Base-by-base conservation (phyloP, 2,797 vertebrate genomes). In the Zenarchopterus dispar region DNA sequence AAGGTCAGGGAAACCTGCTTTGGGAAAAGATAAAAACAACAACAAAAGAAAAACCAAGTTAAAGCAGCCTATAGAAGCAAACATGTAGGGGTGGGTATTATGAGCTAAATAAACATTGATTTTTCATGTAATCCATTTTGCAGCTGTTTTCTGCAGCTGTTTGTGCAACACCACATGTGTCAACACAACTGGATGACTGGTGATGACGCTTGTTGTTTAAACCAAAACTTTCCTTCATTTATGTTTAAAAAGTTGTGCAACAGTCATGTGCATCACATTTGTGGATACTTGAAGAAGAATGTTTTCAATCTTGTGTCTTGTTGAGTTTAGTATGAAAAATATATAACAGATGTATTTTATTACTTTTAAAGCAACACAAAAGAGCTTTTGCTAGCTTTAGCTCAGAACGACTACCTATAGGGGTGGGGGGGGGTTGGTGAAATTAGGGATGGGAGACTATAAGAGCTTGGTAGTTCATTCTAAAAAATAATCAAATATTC, bases 121-220 rank as follows among this genome's bases (percentile, higher is more conserved):
- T 68, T 26, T 68, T 74, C 61, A 45, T 36, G 22, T 78, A 73
- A 73, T 80, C 64, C 59, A 39, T 18, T 36, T 2, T 18, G 56
- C 24, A 47, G 56, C 47, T 47, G 42, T 47, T 36, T 60, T 41
- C 4, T 28, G 58, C 43, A 13, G 43, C 42, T 55, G 16, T 24
- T 36, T 48, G 31, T 21, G 17, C 43, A 58, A 26, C 19, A 75
- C 26, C 36, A 31, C n/a, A 26, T 47, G 0, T 44, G 22, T 21
- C 19, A 46, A 50, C 44, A 18, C 1, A 31, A 55, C 28, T 13
- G 41, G 15, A 43, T 42, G 9, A 56, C 13, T 47, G 49, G n/a
- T 56, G 31, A 19, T 60, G 31, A 33, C 57, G 69, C n/a, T 42
- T 8, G 1, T 33, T n/a, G 1, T 33, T n/a, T 46, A 21, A 45